Evolutionary conservation across 1,140 invertebrate species (phyloP), one percentile per base, ranked within the genome.

Genomic region (Neodiprion pinetum): DNA sequence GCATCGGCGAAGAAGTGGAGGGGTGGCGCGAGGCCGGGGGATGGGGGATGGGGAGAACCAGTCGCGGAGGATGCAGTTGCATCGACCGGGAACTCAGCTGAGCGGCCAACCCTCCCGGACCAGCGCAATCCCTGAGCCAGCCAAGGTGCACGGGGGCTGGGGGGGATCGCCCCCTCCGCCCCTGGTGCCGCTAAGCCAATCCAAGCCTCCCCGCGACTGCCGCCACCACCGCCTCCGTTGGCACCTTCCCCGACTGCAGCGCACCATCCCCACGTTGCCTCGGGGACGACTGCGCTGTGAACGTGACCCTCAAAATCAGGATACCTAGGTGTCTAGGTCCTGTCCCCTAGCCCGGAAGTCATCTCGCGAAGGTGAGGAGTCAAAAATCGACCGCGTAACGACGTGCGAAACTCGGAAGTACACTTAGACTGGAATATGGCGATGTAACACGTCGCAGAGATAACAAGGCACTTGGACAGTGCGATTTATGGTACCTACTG

Each of bases 291-390:
- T 84, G 84, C 81, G 81, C 85, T 85, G 81, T 87, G 86, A 87
- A 87, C 86, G 86, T 87, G 86, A 87, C 85, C 85, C 86, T 86
- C 86, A 87, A 87, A 87, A 85, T 81, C 81, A 75, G 79, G 78
- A 79, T 77, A 68, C 76, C 70, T 77, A 75, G 67, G 21, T 23
- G 67, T 47, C 21, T 47, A 69, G 8, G 14, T 53, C 67, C 23
- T 12, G 66, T 66, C 61, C 40, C 40, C 47, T 10, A 11, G 14
- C 65, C 9, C 21, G 23, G 28, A 12, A 47, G 28, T 40, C 47
- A 21, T n/a, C 48, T 47, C 9, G 40, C 70, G 21, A 8, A 61
- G 65, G 70, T 9, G 72, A 48, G 53, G 53, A 61, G 53, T 12
- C 28, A 40, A 40, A 40, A 40, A 40, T 40, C 28, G 28, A 40